phyloP scores from a whole-genome alignment of 2,888 invertebrate genomes.

The Melieria crassipennis region DNA sequence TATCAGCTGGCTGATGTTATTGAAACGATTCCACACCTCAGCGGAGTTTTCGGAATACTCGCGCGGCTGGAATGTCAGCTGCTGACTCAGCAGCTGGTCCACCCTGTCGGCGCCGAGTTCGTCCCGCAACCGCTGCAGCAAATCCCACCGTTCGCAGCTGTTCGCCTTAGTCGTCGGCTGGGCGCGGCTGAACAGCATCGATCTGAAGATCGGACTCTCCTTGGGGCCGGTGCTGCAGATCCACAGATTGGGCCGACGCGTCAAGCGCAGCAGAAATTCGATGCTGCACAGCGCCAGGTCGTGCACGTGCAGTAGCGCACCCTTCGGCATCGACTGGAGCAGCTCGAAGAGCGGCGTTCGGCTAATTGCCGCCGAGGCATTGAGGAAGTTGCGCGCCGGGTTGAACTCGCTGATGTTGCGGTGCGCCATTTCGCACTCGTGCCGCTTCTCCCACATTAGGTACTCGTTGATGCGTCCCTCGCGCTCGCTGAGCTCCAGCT shows the following conservation, averaged over 20 bases:
- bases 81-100: slow-evolving; percentile 68
- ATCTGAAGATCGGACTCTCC: background rate
- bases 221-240: slow-evolving; percentile 58
- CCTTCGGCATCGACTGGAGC: slow-evolving; percentile 79
- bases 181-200: slow-evolving; percentile 48
- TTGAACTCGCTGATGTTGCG: slow-evolving; percentile 68
- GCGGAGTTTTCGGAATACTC: slow-evolving; percentile 68
- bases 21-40: slow-evolving; percentile 71
- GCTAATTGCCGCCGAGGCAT: slow-evolving; percentile 70
- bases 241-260: slow-evolving; percentile 70
- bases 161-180: slow-evolving; percentile 38
- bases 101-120: slow-evolving; percentile 59
- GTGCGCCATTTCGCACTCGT: slow-evolving; percentile 70
- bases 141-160: slow-evolving; percentile 50
- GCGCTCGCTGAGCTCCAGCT: slow-evolving; percentile 61
- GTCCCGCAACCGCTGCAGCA: slow-evolving; percentile 49
- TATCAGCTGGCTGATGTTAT: slow-evolving; percentile 69
- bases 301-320: slow-evolving; percentile 76
- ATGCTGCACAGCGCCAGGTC: slow-evolving; percentile 73
- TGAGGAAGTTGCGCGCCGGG: slow-evolving; percentile 74
- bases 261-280: slow-evolving; percentile 73
- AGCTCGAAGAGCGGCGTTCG: slow-evolving; percentile 74
- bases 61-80: slow-evolving; percentile 70
- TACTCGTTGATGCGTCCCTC: slow-evolving; percentile 70
- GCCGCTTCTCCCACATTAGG: slow-evolving; percentile 70